Conservation (phyloP, 1,140 invertebrate genomes). For the Brachionus asplanchnoidis region DNA sequence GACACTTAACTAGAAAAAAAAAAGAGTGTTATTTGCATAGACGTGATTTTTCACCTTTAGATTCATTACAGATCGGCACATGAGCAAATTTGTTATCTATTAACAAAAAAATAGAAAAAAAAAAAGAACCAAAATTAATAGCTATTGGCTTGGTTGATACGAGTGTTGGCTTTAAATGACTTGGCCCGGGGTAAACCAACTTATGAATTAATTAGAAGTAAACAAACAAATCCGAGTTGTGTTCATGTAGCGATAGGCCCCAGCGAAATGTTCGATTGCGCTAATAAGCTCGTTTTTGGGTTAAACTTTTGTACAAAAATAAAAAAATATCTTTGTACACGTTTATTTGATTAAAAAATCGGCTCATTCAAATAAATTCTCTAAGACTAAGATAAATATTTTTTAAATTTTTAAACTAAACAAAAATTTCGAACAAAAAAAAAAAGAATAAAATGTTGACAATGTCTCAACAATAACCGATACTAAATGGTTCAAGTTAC, state of each 20-base stretch:
- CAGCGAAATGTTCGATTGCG: neutral
- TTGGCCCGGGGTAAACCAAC: neutral
- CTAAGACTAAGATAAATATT: neutral
- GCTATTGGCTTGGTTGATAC: neutral
- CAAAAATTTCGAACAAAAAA: neutral
- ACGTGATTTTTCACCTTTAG: conserved; percentile 29
- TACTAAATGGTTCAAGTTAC: neutral
- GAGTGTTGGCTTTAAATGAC: neutral
- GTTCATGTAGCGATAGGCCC: neutral
- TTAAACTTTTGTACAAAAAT: neutral
- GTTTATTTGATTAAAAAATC: conserved; percentile 23
- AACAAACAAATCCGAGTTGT: neutral
- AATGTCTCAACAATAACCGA: neutral
- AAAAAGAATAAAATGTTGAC: neutral
- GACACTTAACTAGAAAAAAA: neutral
- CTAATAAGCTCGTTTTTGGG: neutral
- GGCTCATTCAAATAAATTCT: neutral
- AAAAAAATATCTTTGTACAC: neutral
- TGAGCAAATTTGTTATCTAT: conserved; percentile 13
- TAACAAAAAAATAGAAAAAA: neutral
- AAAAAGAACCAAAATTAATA: neutral
- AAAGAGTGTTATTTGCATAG: neutral
- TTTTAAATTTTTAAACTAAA: neutral
- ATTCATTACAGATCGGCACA: neutral
- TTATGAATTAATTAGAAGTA: conserved; percentile 17